Percentiles rank a stretch among this genome's conserved stretches.
phyloP scores from a whole-genome alignment of 2,797 vertebrate genomes.

The Phyllotis vaccarum region DNA sequence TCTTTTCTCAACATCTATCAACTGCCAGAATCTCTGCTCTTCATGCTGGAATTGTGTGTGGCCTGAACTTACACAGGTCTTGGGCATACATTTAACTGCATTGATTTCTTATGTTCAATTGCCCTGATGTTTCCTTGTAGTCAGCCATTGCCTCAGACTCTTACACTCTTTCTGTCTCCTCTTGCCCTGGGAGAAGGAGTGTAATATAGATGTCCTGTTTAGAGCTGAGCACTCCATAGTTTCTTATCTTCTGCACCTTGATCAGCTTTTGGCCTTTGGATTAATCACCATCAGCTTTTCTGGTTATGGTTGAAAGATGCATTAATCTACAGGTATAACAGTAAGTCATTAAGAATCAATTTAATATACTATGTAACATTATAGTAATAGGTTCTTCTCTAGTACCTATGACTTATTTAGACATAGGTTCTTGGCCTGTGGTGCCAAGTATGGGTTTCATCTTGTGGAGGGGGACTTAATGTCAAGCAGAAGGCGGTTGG shows the following conservation, averaged over 20 bases:
- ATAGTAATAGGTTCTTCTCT: not conserved
- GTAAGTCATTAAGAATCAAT: not conserved
- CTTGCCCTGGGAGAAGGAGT: not conserved
- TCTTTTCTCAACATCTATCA: not conserved
- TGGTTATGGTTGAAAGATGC: not conserved
- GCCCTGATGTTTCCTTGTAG: not conserved
- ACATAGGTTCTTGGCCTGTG: not conserved
- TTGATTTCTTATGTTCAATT: not conserved
- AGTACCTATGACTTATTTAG: not conserved
- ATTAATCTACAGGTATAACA: not conserved
- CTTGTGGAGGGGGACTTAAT: too few relatives aligned
- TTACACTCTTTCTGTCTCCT: not conserved
- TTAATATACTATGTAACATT: not conserved
- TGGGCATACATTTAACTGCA: not conserved
- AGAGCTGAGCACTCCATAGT: not conserved
- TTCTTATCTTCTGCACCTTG: not conserved
- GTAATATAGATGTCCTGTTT: too few relatives aligned
- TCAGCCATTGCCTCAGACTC: not conserved
- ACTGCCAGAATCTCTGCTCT: not conserved
- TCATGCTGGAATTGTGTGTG: not conserved
- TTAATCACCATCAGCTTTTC: not conserved
- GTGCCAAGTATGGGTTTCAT: not conserved
- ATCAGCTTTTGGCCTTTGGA: not conserved
- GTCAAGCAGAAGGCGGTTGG: too few relatives aligned
- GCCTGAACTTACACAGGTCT: not conserved